Evolutionary conservation across 2,797 vertebrate species (phyloP), one percentile per base, ranked within the genome.

Genomic region (Denticeps clupeoides): DNA sequence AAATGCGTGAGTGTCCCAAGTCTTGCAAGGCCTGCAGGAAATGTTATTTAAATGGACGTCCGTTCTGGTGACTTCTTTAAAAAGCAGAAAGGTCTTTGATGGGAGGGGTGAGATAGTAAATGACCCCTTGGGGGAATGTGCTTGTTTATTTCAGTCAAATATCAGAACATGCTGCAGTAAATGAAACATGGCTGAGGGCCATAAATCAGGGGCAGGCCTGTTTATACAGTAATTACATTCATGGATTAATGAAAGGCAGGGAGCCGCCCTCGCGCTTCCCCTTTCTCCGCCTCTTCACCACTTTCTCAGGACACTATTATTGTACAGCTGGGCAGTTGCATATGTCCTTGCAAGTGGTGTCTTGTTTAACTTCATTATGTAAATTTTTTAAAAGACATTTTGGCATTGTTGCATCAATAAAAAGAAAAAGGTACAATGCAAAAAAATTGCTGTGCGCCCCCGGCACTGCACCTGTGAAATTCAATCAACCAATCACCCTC

Each of bases 161-260:
- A 69, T 62, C 56, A 59, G 55, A 58, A 53, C 48, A 62, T 45
- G 53, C 46, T 59, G 35, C 54, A 60, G 53, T 58, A 53, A 60
- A 61, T 61, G 55, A 63, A 69, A 61, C 63, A 61, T 43, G 56
- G 53, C 56, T 69, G 60, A 63, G 49, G 53, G 60, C 59, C 60
- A 63, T 62, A 53, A 58, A 55, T 63, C 55, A 63, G 53, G 44
- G 31, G 45, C 41, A 49, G 45, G 45, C 15, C 49, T 61, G 58
- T 48, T 56, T 51, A 53, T 63, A 60, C 57, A 53, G 56, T 62
- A 62, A 65, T 65, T 66, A 60, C 57, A 59, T 63, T 61, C 47
- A 53, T 45, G 47, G 52, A 63, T 67, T 67, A 63, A 67, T 67
- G 60, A 61, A 58, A 47, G 49, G 32, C 28, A 37, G 41, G n/a